These are phyloP conservation scores for Dasyornis broadbenti DNA, from an alignment of 2,113 vertebrate species.

Conservation along the genomic window DNA sequence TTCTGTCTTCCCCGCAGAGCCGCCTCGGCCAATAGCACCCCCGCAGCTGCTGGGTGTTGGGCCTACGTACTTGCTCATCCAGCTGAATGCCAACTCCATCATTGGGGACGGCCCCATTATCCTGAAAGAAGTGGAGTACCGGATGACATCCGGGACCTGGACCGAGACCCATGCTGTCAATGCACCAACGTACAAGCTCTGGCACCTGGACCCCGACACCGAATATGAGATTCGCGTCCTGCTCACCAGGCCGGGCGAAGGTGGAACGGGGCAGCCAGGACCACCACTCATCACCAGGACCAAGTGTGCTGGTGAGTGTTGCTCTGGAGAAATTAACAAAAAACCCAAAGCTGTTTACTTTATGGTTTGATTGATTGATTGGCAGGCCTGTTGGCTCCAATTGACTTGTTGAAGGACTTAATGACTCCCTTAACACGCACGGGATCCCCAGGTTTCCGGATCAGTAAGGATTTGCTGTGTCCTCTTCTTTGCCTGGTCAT, in stretches of 20 bases:
- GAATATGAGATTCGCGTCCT: constrained; percentile 96
- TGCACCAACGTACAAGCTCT: constrained; percentile 93
- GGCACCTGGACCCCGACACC: constrained; percentile 96
- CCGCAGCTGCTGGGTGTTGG: constrained; percentile 93
- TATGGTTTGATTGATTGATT: not conserved
- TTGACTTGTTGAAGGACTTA: not conserved
- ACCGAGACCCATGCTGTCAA: constrained; percentile 96
- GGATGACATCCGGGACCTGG: constrained; percentile 96
- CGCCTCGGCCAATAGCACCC: constrained; percentile 92
- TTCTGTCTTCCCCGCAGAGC: constrained; percentile 73
- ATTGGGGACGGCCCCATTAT: constrained; percentile 97
- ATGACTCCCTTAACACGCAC: not conserved
- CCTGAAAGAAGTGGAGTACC: constrained; percentile 94
- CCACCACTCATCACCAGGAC: constrained; percentile 93
- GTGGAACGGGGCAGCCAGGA: constrained; percentile 90
- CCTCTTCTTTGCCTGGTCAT: not conserved
- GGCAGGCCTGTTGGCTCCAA: not conserved
- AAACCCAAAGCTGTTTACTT: fast-evolving
- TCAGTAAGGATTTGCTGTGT: not conserved
- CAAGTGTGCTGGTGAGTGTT: constrained; percentile 90
- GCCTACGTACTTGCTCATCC: constrained; percentile 93
- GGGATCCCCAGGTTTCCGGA: not conserved
- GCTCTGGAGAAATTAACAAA: not conserved
- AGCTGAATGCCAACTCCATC: constrained; percentile 97
- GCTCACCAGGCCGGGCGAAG: constrained; percentile 92